phyloP scores from a whole-genome alignment of 2,797 vertebrate species.

The Acanthiza pusilla region DNA sequence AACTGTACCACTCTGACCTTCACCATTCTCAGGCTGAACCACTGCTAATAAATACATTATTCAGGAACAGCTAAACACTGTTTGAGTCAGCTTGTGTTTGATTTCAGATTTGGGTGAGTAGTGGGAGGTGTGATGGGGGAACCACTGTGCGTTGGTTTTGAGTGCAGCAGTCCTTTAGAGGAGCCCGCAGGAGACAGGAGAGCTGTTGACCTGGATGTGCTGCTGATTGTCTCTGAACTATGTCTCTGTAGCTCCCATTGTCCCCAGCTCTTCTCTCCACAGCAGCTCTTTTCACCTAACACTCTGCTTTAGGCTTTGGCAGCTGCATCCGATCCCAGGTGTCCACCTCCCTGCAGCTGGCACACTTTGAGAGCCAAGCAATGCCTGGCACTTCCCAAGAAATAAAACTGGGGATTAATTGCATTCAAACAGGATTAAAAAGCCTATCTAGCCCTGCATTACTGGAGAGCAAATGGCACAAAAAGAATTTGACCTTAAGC shows the following conservation, averaged over 20 bases:
- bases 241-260: background rate
- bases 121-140: background rate
- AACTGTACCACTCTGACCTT: background rate
- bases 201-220: background rate
- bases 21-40: background rate
- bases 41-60: background rate
- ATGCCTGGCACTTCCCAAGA: background rate
- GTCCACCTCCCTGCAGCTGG: background rate
- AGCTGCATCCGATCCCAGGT: background rate
- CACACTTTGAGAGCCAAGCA: rapidly evolving
- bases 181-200: background rate
- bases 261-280: background rate
- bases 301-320: background rate
- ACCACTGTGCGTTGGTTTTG: background rate
- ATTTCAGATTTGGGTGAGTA: background rate
- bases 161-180: background rate
- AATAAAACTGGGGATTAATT: background rate
- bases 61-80: rapidly evolving
- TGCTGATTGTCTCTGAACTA: background rate
- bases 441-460: background rate
- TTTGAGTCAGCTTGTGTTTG: background rate
- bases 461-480: background rate
- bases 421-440: background rate
- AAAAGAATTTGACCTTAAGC: background rate
- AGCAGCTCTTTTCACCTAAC: background rate